phyloP scores from a whole-genome alignment of 2,888 invertebrate genomes.

The Crossocerus cetratus region DNA sequence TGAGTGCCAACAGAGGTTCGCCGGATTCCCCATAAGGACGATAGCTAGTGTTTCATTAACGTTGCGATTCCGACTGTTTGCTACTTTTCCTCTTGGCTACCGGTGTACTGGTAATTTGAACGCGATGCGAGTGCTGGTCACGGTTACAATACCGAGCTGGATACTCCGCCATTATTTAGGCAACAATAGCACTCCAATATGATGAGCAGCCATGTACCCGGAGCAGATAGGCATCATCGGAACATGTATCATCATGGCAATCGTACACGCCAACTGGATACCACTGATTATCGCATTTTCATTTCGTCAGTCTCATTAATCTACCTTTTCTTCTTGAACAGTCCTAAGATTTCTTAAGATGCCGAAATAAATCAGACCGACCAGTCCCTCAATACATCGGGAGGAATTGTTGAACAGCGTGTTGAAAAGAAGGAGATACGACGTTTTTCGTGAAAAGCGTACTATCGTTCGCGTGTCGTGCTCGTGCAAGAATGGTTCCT shows the following conservation, averaged over 20 bases:
- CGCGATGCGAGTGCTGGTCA: no score
- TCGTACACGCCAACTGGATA: constrained; percentile 5
- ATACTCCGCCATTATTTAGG: constrained; percentile 8
- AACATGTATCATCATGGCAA: constrained; percentile 16
- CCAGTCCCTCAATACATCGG: no score
- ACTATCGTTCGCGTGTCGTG: constrained; percentile 37
- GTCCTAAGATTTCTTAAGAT: no score
- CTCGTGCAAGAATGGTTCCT: constrained; percentile 37
- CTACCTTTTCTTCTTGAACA: no score
- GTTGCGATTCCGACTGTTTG: not conserved
- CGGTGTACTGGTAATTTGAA: no score
- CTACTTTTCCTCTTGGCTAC: not conserved
- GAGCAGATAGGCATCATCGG: constrained; percentile 23
- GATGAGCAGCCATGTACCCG: constrained; percentile 20
- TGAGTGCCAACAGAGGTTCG: not conserved
- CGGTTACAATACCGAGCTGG: not conserved
- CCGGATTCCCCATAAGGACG: no score
- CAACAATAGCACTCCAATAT: constrained; percentile 27
- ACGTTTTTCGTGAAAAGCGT: no score
- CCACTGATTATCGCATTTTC: constrained; percentile 1
- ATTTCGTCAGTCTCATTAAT: no score
- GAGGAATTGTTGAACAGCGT: no score
- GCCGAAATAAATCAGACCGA: no score
- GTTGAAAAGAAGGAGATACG: no score
- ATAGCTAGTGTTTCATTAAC: no score